Percentiles rank a stretch among this genome's conserved stretches.
Evolutionary conservation across 2,888 invertebrate genomes (phyloP).

Genomic region (Sturmia bella): DNA sequence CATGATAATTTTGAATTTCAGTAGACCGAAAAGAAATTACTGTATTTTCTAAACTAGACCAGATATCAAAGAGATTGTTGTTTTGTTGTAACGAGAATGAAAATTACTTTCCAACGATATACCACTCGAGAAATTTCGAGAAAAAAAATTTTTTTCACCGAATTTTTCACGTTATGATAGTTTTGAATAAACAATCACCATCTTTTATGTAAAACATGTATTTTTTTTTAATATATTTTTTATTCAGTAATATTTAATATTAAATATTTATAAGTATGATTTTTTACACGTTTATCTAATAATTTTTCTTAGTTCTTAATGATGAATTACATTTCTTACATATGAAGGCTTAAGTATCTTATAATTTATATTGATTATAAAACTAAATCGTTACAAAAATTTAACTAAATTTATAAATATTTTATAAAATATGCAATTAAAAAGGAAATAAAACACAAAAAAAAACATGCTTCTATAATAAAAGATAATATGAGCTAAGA

Average conservation of each 20-base stretch:
- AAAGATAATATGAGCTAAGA: conserved; percentile 50
- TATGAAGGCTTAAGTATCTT: conserved; percentile 46
- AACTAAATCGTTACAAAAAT: conserved; percentile 57
- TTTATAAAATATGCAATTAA: not conserved
- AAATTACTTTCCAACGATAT: too few species aligned
- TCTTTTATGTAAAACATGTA: conserved; percentile 62
- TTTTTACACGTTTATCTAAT: conserved; percentile 39
- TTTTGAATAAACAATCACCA: not conserved
- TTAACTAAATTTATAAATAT: conserved; percentile 23
- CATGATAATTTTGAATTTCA: too few species aligned
- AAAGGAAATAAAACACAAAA: conserved; percentile 31
- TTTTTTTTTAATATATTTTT: conserved; percentile 42
- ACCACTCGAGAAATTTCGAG: too few species aligned
- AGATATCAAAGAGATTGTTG: too few species aligned
- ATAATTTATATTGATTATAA: conserved; percentile 47
- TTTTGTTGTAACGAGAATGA: too few species aligned
- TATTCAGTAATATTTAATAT: conserved; percentile 50
- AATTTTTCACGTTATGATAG: too few species aligned
- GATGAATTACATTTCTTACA: not conserved
- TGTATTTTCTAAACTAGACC: too few species aligned
- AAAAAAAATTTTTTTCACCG: too few species aligned
- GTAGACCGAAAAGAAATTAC: too few species aligned
- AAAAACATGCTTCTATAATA: conserved; percentile 40
- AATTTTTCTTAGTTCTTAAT: conserved; percentile 29
- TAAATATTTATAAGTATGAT: conserved; percentile 35